Evolutionary conservation across 2,797 vertebrate species (phyloP).

Genomic region (Malurus leucopterus): DNA sequence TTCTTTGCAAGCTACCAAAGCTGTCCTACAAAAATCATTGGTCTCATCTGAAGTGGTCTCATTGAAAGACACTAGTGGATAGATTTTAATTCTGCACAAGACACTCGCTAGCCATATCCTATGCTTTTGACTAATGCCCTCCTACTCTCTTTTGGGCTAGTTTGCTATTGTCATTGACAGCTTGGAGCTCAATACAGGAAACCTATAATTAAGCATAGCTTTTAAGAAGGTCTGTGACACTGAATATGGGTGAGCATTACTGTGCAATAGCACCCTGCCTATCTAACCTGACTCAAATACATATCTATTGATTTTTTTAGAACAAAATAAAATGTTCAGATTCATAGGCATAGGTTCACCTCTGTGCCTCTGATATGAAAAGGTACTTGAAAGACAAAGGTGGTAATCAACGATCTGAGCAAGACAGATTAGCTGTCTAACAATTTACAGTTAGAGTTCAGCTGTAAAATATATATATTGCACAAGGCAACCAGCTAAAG

Average conservation of each 20-base stretch:
- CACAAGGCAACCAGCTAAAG: slow-evolving; percentile 64
- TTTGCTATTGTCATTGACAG: neutral
- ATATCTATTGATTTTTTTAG: slow-evolving; percentile 4
- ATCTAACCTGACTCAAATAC: slow-evolving; percentile 24
- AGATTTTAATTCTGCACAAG: neutral
- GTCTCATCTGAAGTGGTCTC: neutral
- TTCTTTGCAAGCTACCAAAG: neutral
- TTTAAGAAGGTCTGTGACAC: slow-evolving; percentile 3
- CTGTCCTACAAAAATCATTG: neutral
- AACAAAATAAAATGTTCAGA: slow-evolving; percentile 41
- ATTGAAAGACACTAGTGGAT: neutral
- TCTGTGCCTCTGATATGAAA: slow-evolving; percentile 33
- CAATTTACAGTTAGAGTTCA: slow-evolving; percentile 55
- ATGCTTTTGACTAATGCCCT: neutral
- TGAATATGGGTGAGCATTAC: slow-evolving; percentile 29
- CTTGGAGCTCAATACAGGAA: slow-evolving; percentile 11
- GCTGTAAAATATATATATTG: slow-evolving; percentile 62
- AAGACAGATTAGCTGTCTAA: slow-evolving; percentile 50
- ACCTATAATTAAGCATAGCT: slow-evolving; percentile 3
- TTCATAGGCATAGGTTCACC: slow-evolving; percentile 27
- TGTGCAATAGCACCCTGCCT: slow-evolving; percentile 44
- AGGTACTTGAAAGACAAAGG: slow-evolving; percentile 40
- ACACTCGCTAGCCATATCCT: slow-evolving; percentile 9
- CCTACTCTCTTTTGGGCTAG: neutral
- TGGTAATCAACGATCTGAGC: slow-evolving; percentile 55